These are phyloP conservation scores for Cirrhinus molitorella DNA, from an alignment of 2,797 vertebrate species.

Conservation along the genomic window DNA sequence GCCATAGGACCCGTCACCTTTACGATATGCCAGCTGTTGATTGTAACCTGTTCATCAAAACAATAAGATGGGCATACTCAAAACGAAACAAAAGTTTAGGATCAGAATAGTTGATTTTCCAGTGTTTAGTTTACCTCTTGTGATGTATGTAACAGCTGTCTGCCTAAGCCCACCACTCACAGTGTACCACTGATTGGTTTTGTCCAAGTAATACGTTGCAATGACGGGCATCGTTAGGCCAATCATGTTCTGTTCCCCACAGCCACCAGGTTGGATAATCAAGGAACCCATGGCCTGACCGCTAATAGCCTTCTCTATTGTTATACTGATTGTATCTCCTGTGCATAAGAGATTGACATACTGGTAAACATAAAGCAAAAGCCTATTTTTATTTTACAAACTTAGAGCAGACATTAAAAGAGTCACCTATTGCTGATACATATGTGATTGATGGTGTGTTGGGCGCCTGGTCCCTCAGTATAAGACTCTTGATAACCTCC, in stretches of 20 bases:
- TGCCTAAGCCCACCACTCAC: slow-evolving; percentile 74
- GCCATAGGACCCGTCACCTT: slow-evolving; percentile 42
- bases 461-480: slow-evolving; percentile 80
- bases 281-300: slow-evolving; percentile 81
- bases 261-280: slow-evolving; percentile 81
- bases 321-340: slow-evolving; percentile 68
- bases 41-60: slow-evolving; percentile 24
- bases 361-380: not conserved
- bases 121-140: slow-evolving; percentile 72
- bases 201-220: slow-evolving; percentile 86
- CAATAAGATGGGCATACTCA: not conserved
- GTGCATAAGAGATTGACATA: not conserved
- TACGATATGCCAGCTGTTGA: slow-evolving; percentile 47
- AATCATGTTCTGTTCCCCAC: slow-evolving; percentile 90
- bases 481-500: slow-evolving; percentile 67
- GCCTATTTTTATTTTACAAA: not conserved
- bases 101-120: not conserved
- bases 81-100: not conserved
- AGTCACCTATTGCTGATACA: slow-evolving; percentile 85
- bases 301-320: slow-evolving; percentile 81
- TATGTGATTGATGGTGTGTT: slow-evolving; percentile 79
- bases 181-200: slow-evolving; percentile 84
- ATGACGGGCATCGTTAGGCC: slow-evolving; percentile 85
- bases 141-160: slow-evolving; percentile 77
- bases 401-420: not conserved